These are phyloP conservation scores for Actinia equina DNA, from an alignment of 64 coral and sea anemone species.

Conservation along the genomic window DNA sequence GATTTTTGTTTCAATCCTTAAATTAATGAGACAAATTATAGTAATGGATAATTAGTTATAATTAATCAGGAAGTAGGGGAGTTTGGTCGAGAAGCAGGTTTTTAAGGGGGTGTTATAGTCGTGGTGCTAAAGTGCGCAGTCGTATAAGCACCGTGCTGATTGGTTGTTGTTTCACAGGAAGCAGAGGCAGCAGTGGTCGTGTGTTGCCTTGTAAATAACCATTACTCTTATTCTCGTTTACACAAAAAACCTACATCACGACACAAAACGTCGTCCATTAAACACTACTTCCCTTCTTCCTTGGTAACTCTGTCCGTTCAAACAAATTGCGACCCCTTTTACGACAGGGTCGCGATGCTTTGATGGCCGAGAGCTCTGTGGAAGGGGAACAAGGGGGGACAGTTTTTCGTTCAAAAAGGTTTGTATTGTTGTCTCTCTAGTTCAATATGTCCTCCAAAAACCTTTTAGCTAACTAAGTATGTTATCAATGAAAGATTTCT, in stretches of 20 bases:
- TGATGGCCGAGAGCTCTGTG: conserved; percentile 27
- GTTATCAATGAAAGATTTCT: neutral
- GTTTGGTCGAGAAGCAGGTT: too few relatives aligned
- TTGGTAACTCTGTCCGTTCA: conserved; percentile 11
- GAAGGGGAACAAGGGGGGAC: conserved; percentile 48
- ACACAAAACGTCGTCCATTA: neutral
- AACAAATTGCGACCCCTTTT: conserved; percentile 24
- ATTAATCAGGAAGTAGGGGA: too few relatives aligned
- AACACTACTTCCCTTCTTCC: conserved; percentile 6
- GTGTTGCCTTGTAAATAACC: conserved; percentile 13
- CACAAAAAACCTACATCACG: conserved; percentile 7
- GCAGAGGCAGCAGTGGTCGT: conserved; percentile 4
- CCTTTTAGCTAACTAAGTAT: neutral
- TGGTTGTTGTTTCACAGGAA: conserved; percentile 16
- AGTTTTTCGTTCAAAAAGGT: conserved; percentile 30
- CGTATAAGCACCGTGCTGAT: neutral
- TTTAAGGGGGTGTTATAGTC: neutral
- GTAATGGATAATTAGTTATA: too few relatives aligned
- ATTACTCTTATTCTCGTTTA: conserved; percentile 12
- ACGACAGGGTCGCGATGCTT: conserved; percentile 30
- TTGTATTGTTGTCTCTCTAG: conserved; percentile 18
- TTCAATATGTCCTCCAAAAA: neutral
- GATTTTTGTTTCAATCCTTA: too few relatives aligned
- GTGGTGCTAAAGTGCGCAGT: neutral
- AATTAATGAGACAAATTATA: too few relatives aligned